Evolutionary conservation across 2,797 vertebrate species (phyloP).

Genomic region (Tauraco hartlaubi): DNA sequence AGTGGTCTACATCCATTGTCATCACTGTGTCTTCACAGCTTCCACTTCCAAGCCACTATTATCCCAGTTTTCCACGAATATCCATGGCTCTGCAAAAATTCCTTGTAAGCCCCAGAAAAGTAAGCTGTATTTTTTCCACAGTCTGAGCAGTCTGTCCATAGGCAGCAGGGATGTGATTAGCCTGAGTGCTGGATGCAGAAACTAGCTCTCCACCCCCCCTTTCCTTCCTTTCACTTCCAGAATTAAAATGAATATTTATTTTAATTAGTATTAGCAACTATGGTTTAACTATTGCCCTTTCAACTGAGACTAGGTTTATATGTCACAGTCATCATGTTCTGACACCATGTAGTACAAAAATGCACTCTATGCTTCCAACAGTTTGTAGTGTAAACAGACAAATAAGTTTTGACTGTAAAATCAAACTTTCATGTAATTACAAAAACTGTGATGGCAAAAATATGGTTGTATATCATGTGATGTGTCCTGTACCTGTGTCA

Average conservation of each 20-base stretch:
- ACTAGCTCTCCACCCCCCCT: neutral
- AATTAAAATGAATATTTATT: neutral
- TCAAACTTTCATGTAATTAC: neutral
- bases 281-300: neutral
- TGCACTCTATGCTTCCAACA: neutral
- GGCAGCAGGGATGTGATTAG: neutral
- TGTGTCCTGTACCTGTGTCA: neutral
- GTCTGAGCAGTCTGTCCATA: neutral
- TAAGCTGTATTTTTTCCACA: neutral
- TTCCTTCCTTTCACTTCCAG: neutral
- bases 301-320: neutral
- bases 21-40: neutral
- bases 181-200: neutral
- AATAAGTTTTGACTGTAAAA: neutral
- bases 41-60: neutral
- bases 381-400: neutral
- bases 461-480: neutral
- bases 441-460: neutral
- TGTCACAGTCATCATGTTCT: neutral
- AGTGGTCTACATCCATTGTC: neutral
- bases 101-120: neutral
- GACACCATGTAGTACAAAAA: neutral
- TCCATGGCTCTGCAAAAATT: neutral
- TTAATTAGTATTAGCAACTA: neutral
- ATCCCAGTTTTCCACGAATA: neutral